These are phyloP conservation scores for Mareca strepera DNA, from an alignment of 2,797 vertebrate species.

Conservation along the genomic window DNA sequence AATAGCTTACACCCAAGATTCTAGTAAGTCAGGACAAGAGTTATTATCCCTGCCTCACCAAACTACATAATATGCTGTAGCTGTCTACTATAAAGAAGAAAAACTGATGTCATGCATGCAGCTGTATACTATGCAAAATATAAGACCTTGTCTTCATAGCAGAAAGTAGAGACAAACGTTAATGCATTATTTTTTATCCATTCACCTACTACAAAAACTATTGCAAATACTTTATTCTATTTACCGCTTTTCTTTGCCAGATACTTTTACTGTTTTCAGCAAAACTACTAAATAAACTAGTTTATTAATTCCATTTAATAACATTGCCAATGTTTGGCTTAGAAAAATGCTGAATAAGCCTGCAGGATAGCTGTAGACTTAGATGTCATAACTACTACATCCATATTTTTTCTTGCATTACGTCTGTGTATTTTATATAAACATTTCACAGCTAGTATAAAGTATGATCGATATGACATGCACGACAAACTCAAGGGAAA, in stretches of 20 bases:
- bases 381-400: background rate
- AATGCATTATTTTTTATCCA: background rate
- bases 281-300: background rate
- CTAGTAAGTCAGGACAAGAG: background rate
- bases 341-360: background rate
- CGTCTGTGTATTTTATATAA: background rate
- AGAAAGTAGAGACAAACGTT: background rate
- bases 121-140: background rate
- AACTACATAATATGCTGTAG: rapidly evolving
- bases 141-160: background rate
- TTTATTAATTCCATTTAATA: background rate
- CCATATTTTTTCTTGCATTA: background rate
- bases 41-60: background rate
- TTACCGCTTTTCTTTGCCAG: background rate
- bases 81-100: background rate
- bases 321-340: background rate
- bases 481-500: background rate
- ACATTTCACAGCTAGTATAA: background rate
- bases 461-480: background rate
- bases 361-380: background rate
- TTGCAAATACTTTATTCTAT: background rate
- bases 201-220: background rate
- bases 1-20: background rate
- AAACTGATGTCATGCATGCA: background rate
- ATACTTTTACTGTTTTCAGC: background rate